These are phyloP conservation scores for Heterodera schachtii DNA, from an alignment of 1,140 invertebrate genomes.

Conservation along the genomic window DNA sequence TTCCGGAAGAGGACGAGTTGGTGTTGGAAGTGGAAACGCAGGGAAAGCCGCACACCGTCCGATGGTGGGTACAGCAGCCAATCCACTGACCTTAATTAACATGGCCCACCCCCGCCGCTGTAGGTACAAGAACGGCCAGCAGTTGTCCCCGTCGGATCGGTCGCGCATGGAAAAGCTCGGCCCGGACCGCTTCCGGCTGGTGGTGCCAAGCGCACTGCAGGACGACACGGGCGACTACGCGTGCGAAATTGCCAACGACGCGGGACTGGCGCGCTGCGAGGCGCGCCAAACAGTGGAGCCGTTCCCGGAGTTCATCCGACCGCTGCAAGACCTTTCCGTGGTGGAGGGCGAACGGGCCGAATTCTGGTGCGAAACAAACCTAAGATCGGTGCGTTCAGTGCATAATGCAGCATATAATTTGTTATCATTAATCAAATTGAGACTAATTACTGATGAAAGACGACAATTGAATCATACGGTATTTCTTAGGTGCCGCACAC, in stretches of 20 bases:
- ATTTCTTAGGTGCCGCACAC: slow-evolving; percentile 43
- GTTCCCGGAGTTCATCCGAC: slow-evolving; percentile 55
- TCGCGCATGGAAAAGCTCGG: slow-evolving; percentile 64
- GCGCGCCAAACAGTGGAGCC: slow-evolving; percentile 60
- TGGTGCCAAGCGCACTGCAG: slow-evolving; percentile 60
- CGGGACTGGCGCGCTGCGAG: slow-evolving; percentile 70
- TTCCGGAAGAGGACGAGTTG: slow-evolving; percentile 38
- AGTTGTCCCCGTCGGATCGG: slow-evolving; percentile 53
- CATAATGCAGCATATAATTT: neutral
- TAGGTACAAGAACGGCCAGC: slow-evolving; percentile 63
- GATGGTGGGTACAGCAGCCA: slow-evolving; percentile 35
- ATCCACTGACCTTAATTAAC: too few relatives aligned
- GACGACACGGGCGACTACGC: slow-evolving; percentile 67
- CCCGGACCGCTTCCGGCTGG: slow-evolving; percentile 65
- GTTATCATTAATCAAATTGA: too few relatives aligned
- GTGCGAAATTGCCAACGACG: slow-evolving; percentile 47
- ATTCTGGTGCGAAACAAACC: slow-evolving; percentile 58
- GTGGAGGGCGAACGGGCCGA: slow-evolving; percentile 59
- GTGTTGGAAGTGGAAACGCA: slow-evolving; percentile 69
- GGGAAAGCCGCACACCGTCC: slow-evolving; percentile 71
- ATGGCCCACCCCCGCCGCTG: too few relatives aligned
- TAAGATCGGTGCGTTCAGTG: neutral
- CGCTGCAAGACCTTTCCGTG: slow-evolving; percentile 56
- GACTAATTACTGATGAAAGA: too few relatives aligned
- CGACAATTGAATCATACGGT: too few relatives aligned